Conservation (phyloP, 2,113 vertebrate genomes). For the Turnix velox region DNA sequence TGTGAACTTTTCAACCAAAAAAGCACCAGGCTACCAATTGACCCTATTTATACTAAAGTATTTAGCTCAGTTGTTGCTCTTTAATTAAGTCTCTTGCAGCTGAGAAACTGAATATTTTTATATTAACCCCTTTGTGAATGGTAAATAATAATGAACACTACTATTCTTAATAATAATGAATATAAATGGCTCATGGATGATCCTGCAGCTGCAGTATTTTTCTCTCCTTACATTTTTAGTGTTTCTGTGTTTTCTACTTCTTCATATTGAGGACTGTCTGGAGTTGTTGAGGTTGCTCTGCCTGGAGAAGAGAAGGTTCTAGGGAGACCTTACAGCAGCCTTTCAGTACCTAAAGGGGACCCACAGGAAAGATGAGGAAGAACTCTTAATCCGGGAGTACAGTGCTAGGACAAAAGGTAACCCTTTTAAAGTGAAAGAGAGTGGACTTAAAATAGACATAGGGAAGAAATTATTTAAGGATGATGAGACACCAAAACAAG, state of each 20-base stretch:
- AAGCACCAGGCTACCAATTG: rapidly evolving
- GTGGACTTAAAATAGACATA: not conserved
- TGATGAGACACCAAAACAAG: not conserved
- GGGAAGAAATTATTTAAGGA: not conserved
- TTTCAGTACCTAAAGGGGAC: not conserved
- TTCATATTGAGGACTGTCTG: not conserved
- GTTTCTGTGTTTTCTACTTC: not conserved
- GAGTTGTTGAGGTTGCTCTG: not conserved
- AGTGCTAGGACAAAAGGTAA: not conserved
- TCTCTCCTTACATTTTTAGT: not conserved
- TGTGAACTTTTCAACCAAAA: not conserved
- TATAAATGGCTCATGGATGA: not conserved
- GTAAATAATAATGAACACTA: not conserved
- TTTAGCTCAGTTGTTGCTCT: not conserved
- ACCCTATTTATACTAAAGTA: not conserved
- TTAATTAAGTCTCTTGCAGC: not conserved
- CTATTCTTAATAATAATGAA: not conserved
- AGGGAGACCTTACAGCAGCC: rapidly evolving
- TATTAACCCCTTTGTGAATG: not conserved
- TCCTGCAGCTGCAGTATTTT: not conserved
- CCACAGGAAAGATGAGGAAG: not conserved
- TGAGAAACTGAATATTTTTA: not conserved
- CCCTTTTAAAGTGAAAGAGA: not conserved
- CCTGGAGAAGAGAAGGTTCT: not conserved
- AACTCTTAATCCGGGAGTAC: not conserved